Evolutionary conservation across 2,888 invertebrate species (phyloP).

Genomic region (Herminia tarsipennalis): DNA sequence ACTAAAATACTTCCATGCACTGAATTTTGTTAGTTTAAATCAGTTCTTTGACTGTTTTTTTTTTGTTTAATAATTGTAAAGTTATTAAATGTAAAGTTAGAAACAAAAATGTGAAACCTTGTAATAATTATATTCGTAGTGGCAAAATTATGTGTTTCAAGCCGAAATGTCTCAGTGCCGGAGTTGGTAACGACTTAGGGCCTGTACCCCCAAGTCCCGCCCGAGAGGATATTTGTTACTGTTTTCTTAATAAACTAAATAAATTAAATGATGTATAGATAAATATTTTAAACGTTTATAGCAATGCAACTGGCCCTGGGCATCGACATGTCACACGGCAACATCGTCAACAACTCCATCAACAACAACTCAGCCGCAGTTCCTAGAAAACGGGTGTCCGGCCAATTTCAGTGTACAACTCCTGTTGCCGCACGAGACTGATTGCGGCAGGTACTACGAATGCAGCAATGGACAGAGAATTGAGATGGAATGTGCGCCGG

Average conservation of each 20-base stretch:
- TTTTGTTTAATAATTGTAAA: too few relatives aligned
- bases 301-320: conserved; percentile 33
- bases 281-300: neutral
- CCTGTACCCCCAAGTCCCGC: too few relatives aligned
- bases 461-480: conserved; percentile 31
- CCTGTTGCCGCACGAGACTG: conserved; percentile 29
- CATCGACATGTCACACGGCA: conserved; percentile 11
- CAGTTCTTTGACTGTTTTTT: too few relatives aligned
- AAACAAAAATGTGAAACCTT: too few relatives aligned
- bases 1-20: too few relatives aligned
- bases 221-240: neutral
- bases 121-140: too few relatives aligned
- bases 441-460: conserved; percentile 38
- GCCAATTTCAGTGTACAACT: conserved; percentile 20
- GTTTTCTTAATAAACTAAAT: neutral
- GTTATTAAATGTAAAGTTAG: too few relatives aligned
- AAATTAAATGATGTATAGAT: neutral
- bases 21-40: too few relatives aligned
- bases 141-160: too few relatives aligned
- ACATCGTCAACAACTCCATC: conserved; percentile 13
- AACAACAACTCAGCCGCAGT: conserved; percentile 5
- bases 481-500: conserved; percentile 14
- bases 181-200: too few relatives aligned
- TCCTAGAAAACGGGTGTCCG: conserved; percentile 48
- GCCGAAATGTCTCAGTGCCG: too few relatives aligned